Evolutionary conservation across 1,140 invertebrate genomes (phyloP), one percentile per base, ranked within the genome.

Genomic region (Leptonema lineaticorne): DNA sequence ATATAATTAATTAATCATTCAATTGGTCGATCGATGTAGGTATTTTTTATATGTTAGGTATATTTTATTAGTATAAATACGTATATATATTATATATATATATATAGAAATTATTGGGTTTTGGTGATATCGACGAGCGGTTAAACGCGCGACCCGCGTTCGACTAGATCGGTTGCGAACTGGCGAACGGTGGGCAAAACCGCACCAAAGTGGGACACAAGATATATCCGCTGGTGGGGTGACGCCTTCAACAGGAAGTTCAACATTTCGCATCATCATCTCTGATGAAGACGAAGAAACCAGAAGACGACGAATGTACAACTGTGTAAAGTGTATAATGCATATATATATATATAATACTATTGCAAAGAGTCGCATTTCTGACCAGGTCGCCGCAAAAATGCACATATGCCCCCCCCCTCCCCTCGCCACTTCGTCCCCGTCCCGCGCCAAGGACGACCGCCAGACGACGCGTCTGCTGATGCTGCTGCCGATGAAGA

Each of bases 141-240:
- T 5, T 20, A 53, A 26, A 26, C 50, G 18, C 50, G 50, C 46
- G 46, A 11, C 20, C 3, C 46, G 16, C 46, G 11, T 3, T 22
- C 46, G 46, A 4, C 20, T 24, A 3, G 24, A 9, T 24, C 50
- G 50, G 22, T 14, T 26, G 22, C 11, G 50, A 24, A 18, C 46
- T 22, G 46, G 46, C 46, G 46, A 48, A 20, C 16, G 46, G 5
- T n/a, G 22, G 50, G 22, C 46, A 20, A 11, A 14, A n/a, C 50
- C n/a, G n/a, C n/a, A n/a, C n/a, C n/a, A n/a, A 53, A 53, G 18
- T 53, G 50, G 50, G 50, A 26, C 50, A 53, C 50, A n/a, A n/a
- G n/a, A n/a, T n/a, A n/a, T 53, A 24, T 53, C 50, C 18, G 46
- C n/a, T 53, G 50, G 50, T 53, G 50, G 50, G 50, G 50, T 22